phyloP scores from a whole-genome alignment of 2,113 vertebrate genomes.

The Alosa alosa region DNA sequence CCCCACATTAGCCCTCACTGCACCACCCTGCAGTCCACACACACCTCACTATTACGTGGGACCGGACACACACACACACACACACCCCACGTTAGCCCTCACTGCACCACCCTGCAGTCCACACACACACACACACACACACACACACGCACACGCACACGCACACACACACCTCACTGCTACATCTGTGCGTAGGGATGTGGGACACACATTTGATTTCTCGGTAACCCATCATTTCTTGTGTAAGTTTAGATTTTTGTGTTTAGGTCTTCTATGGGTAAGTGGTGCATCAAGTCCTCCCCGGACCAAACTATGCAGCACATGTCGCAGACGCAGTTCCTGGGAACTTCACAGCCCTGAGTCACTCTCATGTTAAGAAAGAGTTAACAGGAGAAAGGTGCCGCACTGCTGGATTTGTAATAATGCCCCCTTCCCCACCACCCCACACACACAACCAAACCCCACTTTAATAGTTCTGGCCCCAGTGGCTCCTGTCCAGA shows the following conservation, averaged over 20 bases:
- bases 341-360: too few species aligned
- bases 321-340: not conserved
- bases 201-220: not conserved
- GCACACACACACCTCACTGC: not conserved
- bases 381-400: not conserved
- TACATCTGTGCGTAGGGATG: too few species aligned
- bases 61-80: conserved; percentile 78
- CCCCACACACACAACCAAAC: not conserved
- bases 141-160: too few species aligned
- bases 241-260: too few species aligned
- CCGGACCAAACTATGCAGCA: not conserved
- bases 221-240: not conserved
- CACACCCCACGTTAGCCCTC: too few species aligned
- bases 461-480: conserved; percentile 33
- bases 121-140: not conserved
- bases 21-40: not conserved
- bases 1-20: too few species aligned
- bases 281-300: not conserved
- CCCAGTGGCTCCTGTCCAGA: conserved; percentile 32
- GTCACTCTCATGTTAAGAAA: not conserved
- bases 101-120: not conserved
- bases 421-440: not conserved
- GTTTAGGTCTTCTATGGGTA: not conserved
- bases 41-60: not conserved
- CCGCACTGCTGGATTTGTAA: not conserved